Evolutionary conservation across 1,140 invertebrate species (phyloP).

Genomic region (Drosophila pallidifrons): DNA sequence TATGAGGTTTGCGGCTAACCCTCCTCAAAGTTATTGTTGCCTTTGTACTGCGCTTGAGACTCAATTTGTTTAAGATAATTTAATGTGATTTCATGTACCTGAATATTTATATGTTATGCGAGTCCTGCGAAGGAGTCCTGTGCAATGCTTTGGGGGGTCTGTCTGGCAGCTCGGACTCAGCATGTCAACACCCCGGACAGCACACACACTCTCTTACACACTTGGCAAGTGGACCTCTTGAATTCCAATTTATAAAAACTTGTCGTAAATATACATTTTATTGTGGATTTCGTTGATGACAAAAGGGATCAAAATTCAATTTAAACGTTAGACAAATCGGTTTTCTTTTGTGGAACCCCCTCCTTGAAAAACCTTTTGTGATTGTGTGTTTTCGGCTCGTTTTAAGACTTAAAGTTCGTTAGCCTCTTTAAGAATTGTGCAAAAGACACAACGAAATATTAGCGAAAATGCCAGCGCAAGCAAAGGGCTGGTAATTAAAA

Average conservation of each 20-base stretch:
- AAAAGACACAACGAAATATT: neutral
- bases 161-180: conserved; percentile 35
- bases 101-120: conserved; percentile 67
- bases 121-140: neutral
- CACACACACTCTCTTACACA: conserved; percentile 11
- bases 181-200: conserved; percentile 39
- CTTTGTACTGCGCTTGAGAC: conserved; percentile 58
- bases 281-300: conserved; percentile 33
- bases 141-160: neutral
- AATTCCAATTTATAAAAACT: conserved; percentile 38
- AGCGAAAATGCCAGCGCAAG: conserved; percentile 47
- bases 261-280: conserved; percentile 41
- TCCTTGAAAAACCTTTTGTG: neutral
- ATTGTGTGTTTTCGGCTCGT: conserved; percentile 7
- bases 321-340: conserved; percentile 73
- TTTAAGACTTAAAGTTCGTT: conserved; percentile 51
- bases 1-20: neutral
- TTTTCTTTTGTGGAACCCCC: conserved; percentile 21
- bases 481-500: conserved; percentile 69
- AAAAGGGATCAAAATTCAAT: conserved; percentile 78
- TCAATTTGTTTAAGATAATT: conserved; percentile 80
- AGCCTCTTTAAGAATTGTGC: conserved; percentile 39
- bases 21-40: conserved; percentile 38
- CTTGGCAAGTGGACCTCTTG: conserved; percentile 17
- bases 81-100: conserved; percentile 81